phyloP scores from a whole-genome alignment of 1,140 invertebrate species.

The Drosophila pruinosa region DNA sequence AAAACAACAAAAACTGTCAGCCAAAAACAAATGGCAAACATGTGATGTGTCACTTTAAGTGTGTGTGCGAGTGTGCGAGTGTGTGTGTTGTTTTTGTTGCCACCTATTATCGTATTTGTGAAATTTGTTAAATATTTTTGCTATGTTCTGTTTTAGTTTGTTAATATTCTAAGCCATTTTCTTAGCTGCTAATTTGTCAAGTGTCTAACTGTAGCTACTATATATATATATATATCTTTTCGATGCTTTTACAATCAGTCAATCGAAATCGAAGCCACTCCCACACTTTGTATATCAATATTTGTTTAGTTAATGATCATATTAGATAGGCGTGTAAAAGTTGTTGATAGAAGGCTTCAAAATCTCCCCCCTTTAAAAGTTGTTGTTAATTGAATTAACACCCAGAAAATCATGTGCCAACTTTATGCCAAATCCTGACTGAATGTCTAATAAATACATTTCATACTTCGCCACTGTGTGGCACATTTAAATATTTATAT shows the following conservation, averaged over 20 bases:
- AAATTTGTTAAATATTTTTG: constrained; percentile 52
- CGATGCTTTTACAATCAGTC: neutral
- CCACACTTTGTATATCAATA: neutral
- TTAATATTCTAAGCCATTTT: constrained; percentile 57
- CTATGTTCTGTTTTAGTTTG: constrained; percentile 27
- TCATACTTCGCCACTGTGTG: neutral
- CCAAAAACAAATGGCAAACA: constrained; percentile 64
- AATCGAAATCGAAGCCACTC: neutral
- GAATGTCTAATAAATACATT: neutral
- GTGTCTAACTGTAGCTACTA: constrained; percentile 37
- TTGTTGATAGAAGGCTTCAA: neutral
- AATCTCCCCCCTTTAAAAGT: neutral
- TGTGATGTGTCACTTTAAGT: constrained; percentile 49
- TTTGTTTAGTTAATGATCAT: too few species aligned
- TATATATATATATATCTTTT: neutral
- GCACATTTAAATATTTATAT: neutral
- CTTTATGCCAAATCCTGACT: neutral
- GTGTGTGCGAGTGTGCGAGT: constrained; percentile 17
- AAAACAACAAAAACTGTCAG: constrained; percentile 42
- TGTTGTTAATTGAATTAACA: constrained; percentile 20
- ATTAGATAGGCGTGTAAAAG: neutral
- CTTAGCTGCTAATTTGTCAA: constrained; percentile 66
- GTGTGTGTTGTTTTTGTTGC: constrained; percentile 20
- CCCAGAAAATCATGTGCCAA: neutral
- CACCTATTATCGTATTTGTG: constrained; percentile 56